These are phyloP conservation scores for Perithous albicinctus DNA, from an alignment of 2,888 invertebrate genomes.

Conservation along the genomic window DNA sequence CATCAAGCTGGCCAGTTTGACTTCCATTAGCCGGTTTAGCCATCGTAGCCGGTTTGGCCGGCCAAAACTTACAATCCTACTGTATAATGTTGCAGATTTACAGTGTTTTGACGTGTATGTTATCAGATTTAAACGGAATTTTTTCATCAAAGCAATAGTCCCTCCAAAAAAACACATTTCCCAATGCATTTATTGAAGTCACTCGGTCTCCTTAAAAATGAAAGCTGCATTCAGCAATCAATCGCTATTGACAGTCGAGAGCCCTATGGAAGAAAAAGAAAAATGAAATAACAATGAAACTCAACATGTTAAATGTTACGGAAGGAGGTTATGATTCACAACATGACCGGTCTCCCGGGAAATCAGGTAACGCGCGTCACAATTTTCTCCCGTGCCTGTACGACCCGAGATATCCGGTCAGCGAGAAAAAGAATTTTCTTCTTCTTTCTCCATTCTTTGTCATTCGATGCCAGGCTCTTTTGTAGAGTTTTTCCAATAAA, in stretches of 20 bases:
- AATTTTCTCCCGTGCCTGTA: neutral
- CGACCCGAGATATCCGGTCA: neutral
- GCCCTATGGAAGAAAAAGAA: neutral
- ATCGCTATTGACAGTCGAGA: neutral
- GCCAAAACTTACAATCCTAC: too few relatives aligned
- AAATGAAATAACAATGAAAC: neutral
- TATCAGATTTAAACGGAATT: too few relatives aligned
- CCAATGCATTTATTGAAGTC: too few relatives aligned
- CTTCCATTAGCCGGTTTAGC: too few relatives aligned
- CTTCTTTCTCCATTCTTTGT: neutral
- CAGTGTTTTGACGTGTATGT: too few relatives aligned
- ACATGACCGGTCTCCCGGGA: constrained; percentile 9
- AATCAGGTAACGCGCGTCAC: constrained; percentile 11
- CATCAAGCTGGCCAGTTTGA: too few relatives aligned
- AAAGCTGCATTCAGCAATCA: too few relatives aligned
- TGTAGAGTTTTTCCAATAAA: neutral
- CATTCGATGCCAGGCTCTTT: neutral
- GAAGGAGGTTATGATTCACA: neutral
- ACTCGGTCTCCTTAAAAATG: too few relatives aligned
- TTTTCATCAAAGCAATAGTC: too few relatives aligned
- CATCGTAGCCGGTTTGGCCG: too few relatives aligned
- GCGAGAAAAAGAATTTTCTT: constrained; percentile 1
- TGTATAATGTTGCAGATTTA: too few relatives aligned
- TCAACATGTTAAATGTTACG: neutral
- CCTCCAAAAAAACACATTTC: too few relatives aligned